Evolutionary conservation across 2,888 invertebrate genomes (phyloP).

Genomic region (Venusia cambrica): DNA sequence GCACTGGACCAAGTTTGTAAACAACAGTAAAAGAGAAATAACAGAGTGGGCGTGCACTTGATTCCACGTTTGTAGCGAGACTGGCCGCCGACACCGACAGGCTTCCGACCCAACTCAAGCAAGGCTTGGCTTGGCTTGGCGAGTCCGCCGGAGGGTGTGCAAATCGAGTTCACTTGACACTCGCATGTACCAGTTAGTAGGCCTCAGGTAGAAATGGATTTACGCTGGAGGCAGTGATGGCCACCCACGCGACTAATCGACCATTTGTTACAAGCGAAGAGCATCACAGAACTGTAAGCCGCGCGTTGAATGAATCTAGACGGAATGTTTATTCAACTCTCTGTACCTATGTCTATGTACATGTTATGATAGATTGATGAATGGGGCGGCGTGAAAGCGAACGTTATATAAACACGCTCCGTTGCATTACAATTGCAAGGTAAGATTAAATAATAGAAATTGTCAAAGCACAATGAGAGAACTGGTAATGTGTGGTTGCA

Average conservation of each 20-base stretch:
- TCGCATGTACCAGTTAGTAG: conserved; percentile 26
- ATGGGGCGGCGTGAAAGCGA: conserved; percentile 48
- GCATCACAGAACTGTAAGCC: conserved; percentile 12
- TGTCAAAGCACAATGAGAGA: conserved; percentile 5
- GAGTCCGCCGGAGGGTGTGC: conserved; percentile 41
- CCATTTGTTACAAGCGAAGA: conserved; percentile 28
- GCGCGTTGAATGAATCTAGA: conserved; percentile 8
- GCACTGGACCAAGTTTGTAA: conserved; percentile 66
- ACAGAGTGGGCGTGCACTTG: conserved; percentile 46
- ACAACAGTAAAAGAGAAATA: conserved; percentile 35
- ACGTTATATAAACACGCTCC: conserved; percentile 48
- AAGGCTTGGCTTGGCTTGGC: conserved; percentile 33
- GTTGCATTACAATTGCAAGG: conserved; percentile 31
- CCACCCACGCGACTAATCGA: conserved; percentile 39
- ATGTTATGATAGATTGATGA: conserved; percentile 25
- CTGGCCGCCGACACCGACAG: conserved; percentile 36
- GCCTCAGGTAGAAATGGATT: conserved; percentile 33
- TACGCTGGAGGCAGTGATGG: conserved; percentile 32
- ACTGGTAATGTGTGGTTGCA: conserved; percentile 16
- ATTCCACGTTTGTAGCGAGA: conserved; percentile 51
- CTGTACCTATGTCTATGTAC: conserved; percentile 14
- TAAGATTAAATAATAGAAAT: conserved; percentile 22
- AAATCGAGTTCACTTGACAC: conserved; percentile 61
- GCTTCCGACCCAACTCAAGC: conserved; percentile 3
- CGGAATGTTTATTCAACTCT: conserved; percentile 14